Evolutionary conservation across 2,797 vertebrate species (phyloP).

Genomic region (Spizella passerina): DNA sequence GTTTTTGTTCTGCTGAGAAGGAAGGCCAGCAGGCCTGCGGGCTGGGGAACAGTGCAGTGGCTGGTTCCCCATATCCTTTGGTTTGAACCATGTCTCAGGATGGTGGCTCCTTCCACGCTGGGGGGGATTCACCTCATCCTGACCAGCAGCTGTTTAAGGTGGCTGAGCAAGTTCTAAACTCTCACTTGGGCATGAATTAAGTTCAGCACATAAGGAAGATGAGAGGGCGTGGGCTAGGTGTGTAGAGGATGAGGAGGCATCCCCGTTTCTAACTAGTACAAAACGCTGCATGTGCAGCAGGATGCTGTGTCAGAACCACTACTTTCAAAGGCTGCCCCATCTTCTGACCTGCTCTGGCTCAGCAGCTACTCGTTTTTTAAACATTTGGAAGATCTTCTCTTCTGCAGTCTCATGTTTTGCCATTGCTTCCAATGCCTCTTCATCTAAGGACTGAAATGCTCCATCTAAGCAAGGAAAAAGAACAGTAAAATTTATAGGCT

Average conservation of each 20-base stretch:
- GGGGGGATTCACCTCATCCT: background rate
- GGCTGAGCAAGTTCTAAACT: background rate
- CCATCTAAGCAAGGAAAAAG: conserved; percentile 68
- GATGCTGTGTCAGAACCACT: background rate
- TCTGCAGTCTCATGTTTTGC: conserved; percentile 91
- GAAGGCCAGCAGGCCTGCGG: background rate
- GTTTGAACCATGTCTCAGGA: background rate
- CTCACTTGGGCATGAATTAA: background rate
- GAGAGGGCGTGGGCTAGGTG: background rate
- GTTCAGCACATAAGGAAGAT: background rate
- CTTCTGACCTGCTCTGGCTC: conserved; percentile 91
- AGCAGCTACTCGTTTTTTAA: conserved; percentile 83
- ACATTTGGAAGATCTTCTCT: conserved; percentile 84
- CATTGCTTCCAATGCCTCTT: conserved; percentile 87
- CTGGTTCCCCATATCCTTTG: background rate
- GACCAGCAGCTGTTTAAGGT: background rate
- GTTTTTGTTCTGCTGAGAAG: background rate
- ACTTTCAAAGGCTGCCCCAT: background rate
- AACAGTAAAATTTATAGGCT: background rate
- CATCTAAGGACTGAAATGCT: conserved; percentile 64
- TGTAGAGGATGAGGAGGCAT: background rate
- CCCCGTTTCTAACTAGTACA: background rate
- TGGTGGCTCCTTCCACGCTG: background rate
- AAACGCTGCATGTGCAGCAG: background rate
- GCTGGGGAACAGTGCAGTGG: background rate